Evolutionary conservation across 2,888 invertebrate species (phyloP).

Genomic region (Meghimatium bilineatum): DNA sequence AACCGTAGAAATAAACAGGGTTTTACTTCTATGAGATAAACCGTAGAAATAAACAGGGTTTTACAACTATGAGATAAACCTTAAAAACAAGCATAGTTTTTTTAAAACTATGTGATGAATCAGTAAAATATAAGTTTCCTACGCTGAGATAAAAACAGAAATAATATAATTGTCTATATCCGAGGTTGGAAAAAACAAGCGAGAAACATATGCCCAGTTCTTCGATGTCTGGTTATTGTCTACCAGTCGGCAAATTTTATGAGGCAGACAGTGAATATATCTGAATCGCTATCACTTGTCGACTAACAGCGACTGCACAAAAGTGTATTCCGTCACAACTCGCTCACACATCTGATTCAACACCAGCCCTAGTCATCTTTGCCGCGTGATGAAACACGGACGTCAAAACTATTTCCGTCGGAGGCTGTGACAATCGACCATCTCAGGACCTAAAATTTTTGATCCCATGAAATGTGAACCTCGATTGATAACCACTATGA

Average conservation of each 20-base stretch:
- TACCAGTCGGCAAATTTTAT: background rate
- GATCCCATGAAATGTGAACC: background rate
- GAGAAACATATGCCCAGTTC: no score
- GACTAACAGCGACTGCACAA: background rate
- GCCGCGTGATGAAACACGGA: background rate
- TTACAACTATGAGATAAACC: no score
- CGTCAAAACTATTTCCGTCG: background rate
- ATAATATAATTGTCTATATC: no score
- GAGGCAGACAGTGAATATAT: background rate
- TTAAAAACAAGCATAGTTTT: no score
- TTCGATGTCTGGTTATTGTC: no score
- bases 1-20: no score
- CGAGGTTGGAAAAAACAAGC: no score
- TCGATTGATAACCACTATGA: background rate
- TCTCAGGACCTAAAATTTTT: background rate
- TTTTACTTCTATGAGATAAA: no score
- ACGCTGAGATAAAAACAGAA: no score
- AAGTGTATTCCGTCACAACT: background rate
- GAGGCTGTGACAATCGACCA: background rate
- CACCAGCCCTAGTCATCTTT: background rate
- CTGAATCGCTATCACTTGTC: background rate
- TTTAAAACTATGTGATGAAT: no score
- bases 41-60: no score
- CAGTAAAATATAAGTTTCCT: no score
- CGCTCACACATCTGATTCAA: background rate